Evolutionary conservation across 1,140 invertebrate genomes (phyloP).

Genomic region (Drosophila bipectinata): DNA sequence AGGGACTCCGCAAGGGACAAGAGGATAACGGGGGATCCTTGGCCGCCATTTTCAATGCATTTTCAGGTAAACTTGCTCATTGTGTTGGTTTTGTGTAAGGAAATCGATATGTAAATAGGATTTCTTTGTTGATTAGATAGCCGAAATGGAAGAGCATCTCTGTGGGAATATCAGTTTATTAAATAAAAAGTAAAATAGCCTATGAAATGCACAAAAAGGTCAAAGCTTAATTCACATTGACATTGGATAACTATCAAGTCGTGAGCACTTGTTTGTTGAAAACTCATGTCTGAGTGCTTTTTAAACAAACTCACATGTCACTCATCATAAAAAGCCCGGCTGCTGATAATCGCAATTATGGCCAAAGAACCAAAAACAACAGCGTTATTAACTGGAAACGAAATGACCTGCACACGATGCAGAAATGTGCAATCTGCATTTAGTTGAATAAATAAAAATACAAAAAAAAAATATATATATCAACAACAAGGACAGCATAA

Average conservation of each 20-base stretch:
- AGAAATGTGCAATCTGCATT: slow-evolving; percentile 62
- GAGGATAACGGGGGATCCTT: slow-evolving; percentile 16
- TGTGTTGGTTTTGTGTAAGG: slow-evolving; percentile 20
- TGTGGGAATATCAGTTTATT: neutral
- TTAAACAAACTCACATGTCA: slow-evolving; percentile 25
- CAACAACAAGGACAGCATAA: slow-evolving; percentile 34
- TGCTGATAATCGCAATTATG: slow-evolving; percentile 15
- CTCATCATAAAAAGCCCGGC: slow-evolving; percentile 13
- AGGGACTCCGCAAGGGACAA: slow-evolving; percentile 13
- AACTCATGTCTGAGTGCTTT: slow-evolving; percentile 18
- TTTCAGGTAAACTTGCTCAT: slow-evolving; percentile 44
- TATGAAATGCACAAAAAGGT: slow-evolving; percentile 1
- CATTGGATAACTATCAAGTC: neutral
- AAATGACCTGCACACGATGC: slow-evolving; percentile 34
- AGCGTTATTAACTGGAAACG: slow-evolving; percentile 35
- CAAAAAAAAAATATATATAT: slow-evolving; percentile 11
- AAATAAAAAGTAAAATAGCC: neutral
- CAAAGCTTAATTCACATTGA: neutral
- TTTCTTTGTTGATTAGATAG: slow-evolving; percentile 27
- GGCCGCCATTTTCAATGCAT: slow-evolving; percentile 51
- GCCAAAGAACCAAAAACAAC: slow-evolving; percentile 1
- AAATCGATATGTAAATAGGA: slow-evolving; percentile 45
- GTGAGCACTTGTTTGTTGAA: neutral
- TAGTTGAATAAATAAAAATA: slow-evolving; percentile 56
- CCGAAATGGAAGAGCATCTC: neutral